These are phyloP conservation scores for Rhogogaster chlorosoma DNA, from an alignment of 2,888 invertebrate species.

Conservation along the genomic window DNA sequence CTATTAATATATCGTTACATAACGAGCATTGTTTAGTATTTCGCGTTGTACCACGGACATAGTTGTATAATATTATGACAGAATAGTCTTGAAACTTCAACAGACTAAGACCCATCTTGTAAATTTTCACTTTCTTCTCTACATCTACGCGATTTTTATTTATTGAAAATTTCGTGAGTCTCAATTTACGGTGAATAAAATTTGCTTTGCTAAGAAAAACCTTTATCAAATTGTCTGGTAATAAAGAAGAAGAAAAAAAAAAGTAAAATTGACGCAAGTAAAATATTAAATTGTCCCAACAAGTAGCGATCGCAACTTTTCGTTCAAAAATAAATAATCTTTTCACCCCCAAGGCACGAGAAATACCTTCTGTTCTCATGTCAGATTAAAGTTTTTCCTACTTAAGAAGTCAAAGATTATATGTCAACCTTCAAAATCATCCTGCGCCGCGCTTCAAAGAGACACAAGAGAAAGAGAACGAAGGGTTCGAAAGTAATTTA, in stretches of 20 bases:
- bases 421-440: neutral
- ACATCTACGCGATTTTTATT: neutral
- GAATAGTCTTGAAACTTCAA: neutral
- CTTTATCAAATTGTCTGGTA: neutral
- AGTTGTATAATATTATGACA: slow-evolving; percentile 5
- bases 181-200: neutral
- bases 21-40: slow-evolving; percentile 18
- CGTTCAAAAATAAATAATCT: neutral
- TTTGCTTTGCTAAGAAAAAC: neutral
- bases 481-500: slow-evolving; percentile 19
- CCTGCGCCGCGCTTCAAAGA: neutral
- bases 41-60: neutral
- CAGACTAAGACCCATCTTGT: neutral
- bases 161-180: neutral
- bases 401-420: neutral
- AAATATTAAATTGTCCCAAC: neutral
- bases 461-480: neutral
- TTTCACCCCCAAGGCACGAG: neutral
- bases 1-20: slow-evolving; percentile 24
- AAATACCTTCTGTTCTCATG: neutral
- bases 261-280: neutral
- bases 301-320: neutral
- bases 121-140: neutral
- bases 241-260: neutral
- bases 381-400: neutral